These are phyloP conservation scores for Lacerta viridis DNA, from an alignment of 2,797 vertebrate species.

Conservation along the genomic window DNA sequence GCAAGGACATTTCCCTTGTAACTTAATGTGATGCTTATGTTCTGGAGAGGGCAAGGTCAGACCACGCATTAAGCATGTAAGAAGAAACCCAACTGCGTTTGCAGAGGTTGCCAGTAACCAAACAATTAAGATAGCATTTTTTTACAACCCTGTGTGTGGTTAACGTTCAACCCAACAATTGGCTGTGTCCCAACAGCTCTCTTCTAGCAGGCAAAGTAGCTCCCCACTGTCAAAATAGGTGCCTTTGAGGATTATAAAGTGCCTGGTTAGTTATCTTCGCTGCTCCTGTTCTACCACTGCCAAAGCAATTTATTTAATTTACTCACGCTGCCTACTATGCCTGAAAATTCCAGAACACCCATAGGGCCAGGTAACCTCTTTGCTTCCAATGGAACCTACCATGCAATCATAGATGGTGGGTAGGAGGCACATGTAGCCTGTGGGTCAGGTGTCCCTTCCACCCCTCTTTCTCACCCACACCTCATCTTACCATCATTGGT, in stretches of 20 bases:
- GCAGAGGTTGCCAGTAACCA: neutral
- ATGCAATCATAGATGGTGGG: too few relatives aligned
- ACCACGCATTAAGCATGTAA: neutral
- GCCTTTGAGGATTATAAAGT: neutral
- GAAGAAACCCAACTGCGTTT: neutral
- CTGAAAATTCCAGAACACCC: too few relatives aligned
- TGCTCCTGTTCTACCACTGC: neutral
- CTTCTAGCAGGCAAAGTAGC: neutral
- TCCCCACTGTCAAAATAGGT: neutral
- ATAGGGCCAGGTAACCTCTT: too few relatives aligned
- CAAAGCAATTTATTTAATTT: neutral
- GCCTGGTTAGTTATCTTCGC: neutral
- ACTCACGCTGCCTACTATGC: neutral
- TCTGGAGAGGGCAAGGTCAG: neutral
- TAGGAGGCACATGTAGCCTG: too few relatives aligned
- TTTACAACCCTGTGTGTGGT: neutral
- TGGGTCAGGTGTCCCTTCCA: too few relatives aligned
- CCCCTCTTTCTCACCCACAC: too few relatives aligned
- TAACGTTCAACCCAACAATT: conserved; percentile 9
- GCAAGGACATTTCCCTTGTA: neutral
- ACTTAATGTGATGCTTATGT: neutral
- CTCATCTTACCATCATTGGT: too few relatives aligned
- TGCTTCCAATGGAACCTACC: too few relatives aligned
- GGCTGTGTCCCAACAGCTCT: neutral
- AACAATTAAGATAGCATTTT: neutral